Percentiles rank a stretch among this genome's conserved stretches.
Conservation (phyloP, 2,888 invertebrate species). For the Agriotes lineatus region DNA sequence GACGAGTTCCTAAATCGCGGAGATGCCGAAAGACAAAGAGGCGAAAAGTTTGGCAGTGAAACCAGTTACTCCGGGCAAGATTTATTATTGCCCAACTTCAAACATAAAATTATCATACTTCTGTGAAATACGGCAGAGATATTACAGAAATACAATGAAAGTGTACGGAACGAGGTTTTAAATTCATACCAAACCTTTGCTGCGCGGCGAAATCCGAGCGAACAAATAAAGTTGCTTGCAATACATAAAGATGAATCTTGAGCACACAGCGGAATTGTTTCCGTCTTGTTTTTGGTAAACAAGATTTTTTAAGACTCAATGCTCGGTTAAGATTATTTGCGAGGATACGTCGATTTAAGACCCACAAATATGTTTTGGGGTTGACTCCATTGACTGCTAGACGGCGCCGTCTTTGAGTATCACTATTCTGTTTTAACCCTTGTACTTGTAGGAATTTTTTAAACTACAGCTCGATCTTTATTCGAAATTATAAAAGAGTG, state of each 20-base stretch:
- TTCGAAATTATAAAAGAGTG: too few relatives aligned
- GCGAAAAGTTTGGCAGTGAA: conserved; percentile 37
- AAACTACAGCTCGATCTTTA: too few relatives aligned
- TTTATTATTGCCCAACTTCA: conserved; percentile 40
- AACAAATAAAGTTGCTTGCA: conserved; percentile 15
- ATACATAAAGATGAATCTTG: conserved; percentile 14
- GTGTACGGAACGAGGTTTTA: conserved; percentile 26
- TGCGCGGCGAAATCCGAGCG: conserved; percentile 1
- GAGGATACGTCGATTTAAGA: too few relatives aligned
- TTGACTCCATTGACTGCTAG: too few relatives aligned
- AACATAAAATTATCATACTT: conserved; percentile 42
- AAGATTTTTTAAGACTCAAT: neutral
- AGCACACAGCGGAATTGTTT: conserved; percentile 5
- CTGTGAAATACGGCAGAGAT: conserved; percentile 30
- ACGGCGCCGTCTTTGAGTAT: too few relatives aligned
- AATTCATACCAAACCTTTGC: conserved; percentile 31
- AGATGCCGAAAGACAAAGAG: conserved; percentile 31
- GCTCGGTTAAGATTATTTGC: too few relatives aligned
- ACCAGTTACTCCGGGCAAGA: conserved; percentile 33
- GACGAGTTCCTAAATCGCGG: conserved; percentile 23
- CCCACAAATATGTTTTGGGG: too few relatives aligned
- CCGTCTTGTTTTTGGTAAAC: neutral
- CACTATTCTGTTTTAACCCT: too few relatives aligned
- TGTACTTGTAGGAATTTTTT: too few relatives aligned
- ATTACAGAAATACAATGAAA: conserved; percentile 27